These are phyloP conservation scores for Podabrus alpinus DNA, from an alignment of 2,888 invertebrate species.

Conservation along the genomic window DNA sequence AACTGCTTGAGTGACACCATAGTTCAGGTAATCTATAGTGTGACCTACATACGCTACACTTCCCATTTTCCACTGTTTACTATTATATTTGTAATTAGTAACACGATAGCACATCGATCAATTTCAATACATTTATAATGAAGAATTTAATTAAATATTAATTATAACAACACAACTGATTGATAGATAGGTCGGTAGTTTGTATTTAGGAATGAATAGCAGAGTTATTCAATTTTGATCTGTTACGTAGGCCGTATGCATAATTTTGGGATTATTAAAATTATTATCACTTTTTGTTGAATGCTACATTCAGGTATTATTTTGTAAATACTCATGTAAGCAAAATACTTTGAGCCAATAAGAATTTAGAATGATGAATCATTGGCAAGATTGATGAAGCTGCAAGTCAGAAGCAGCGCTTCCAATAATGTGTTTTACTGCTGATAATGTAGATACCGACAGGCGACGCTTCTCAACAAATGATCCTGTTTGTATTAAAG, in stretches of 20 bases:
- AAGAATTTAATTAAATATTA: not conserved
- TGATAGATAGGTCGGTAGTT: not conserved
- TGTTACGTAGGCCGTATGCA: not conserved
- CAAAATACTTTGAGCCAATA: constrained; percentile 2
- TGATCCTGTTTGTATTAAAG: constrained; percentile 51
- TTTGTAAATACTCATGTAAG: constrained; percentile 1
- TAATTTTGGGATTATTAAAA: not conserved
- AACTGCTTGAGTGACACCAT: not conserved
- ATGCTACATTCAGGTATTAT: not conserved
- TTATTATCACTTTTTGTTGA: not conserved
- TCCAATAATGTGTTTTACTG: constrained; percentile 47
- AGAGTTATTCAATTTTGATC: not conserved
- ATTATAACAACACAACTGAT: not conserved
- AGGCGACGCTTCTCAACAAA: constrained; percentile 49
- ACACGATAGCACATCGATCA: not conserved
- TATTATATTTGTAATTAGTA: not conserved
- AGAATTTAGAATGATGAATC: constrained; percentile 33
- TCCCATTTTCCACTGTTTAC: not conserved
- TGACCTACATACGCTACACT: not conserved
- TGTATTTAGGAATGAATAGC: not conserved
- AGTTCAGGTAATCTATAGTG: not conserved
- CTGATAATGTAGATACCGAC: constrained; percentile 49
- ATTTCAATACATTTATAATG: not conserved
- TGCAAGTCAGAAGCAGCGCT: constrained; percentile 47
- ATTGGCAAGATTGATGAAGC: constrained; percentile 47